Evolutionary conservation across 2,797 vertebrate species (phyloP).

Genomic region (Manis pentadactyla): DNA sequence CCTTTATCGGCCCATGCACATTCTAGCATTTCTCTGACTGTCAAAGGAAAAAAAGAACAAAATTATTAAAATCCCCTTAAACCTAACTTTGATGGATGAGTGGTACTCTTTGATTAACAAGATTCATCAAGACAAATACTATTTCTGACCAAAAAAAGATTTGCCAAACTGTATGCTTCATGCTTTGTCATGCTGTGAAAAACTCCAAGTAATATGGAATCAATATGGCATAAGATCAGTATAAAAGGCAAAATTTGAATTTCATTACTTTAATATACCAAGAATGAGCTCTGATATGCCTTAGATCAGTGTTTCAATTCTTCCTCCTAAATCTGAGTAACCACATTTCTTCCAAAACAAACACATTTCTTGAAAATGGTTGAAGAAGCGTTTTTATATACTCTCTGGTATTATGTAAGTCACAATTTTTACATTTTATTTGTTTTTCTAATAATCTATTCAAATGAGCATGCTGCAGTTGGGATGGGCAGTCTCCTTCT

Average conservation of each 20-base stretch:
- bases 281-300: background rate
- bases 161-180: background rate
- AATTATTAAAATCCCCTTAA: background rate
- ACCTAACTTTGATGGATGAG: background rate
- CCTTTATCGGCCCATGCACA: background rate
- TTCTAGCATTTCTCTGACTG: background rate
- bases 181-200: conserved; percentile 63
- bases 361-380: conserved; percentile 4
- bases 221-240: conserved; percentile 56
- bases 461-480: background rate
- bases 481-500: background rate
- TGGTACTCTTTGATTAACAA: conserved; percentile 11
- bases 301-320: conserved; percentile 48
- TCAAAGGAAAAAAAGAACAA: background rate
- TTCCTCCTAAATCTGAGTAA: conserved; percentile 1
- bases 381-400: background rate
- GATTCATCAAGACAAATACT: background rate
- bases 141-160: conserved; percentile 45
- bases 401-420: background rate
- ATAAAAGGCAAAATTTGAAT: conserved; percentile 75
- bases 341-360: conserved; percentile 29
- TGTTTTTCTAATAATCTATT: background rate
- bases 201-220: conserved; percentile 30
- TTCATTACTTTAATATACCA: conserved; percentile 74
- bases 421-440: background rate